Base-by-base conservation (phyloP, 2,888 invertebrate genomes). In the Idaea dimidiata region DNA sequence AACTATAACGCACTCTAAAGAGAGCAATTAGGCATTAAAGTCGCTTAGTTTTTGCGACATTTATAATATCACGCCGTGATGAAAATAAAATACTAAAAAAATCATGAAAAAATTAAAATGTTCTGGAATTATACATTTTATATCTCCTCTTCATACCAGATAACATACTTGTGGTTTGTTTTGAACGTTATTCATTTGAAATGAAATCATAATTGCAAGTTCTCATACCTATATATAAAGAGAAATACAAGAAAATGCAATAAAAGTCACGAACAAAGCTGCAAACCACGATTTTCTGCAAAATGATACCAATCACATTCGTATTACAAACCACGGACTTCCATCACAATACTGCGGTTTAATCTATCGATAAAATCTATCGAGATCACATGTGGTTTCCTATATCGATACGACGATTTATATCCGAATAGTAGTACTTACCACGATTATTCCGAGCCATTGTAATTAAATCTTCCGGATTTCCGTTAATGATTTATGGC, bases 341-440 rank as follows among this genome's bases (percentile, higher is more conserved):
- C 59, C 60, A 58, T 65, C 65, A 66, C 62, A 65, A 62, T 58
- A 64, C 43, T 63, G 66, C 57, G 63, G 68, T 63, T 61, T 16
- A 62, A 65, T 66, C 59, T 59, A 66, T 61, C 73, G 67, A 73
- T 72, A 70, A 70, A 72, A 70, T 69, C 60, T 53, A 66, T 64
- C 62, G 61, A 61, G 58, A 65, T 66, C 57, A 65, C 63, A 63
- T 70, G 67, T 18, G 65, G 68, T 67, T 58, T 60, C 62, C 33
- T 43, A 58, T 65, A 66, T 62, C 60, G 64, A 60, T 69, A 58
- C 61, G 59, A 67, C 63, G 54, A 68, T 64, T 56, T 53, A 43
- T 69, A 67, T 58, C 56, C 60, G 62, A 63, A 63, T 66, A 69
- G 65, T 64, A 7, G 43, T 43, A 43, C 43, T 43, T 43, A 43